Percentiles rank a stretch among this genome's conserved stretches.
These are phyloP conservation scores for Coturnix japonica DNA, from an alignment of 2,113 vertebrate species.

Conservation along the genomic window DNA sequence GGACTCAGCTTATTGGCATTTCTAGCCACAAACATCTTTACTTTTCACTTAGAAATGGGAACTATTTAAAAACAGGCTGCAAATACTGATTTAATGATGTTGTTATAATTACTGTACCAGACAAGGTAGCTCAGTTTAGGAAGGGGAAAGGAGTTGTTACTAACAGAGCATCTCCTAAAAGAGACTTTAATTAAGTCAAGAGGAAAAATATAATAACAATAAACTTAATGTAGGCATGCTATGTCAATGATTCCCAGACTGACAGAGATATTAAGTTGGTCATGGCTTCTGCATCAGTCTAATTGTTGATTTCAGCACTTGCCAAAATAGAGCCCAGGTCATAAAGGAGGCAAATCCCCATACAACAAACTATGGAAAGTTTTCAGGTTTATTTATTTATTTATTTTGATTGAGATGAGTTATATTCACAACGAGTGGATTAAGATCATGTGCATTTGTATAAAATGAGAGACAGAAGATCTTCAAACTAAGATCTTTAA, in stretches of 20 bases:
- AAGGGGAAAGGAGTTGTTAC: conserved; percentile 29
- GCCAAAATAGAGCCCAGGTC: not conserved
- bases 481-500: not conserved
- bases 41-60: conserved; percentile 21
- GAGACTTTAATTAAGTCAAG: conserved; percentile 51
- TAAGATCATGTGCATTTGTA: not conserved
- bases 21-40: conserved; percentile 30
- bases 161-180: conserved; percentile 49
- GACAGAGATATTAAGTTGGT: not conserved
- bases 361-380: not conserved
- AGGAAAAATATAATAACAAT: conserved; percentile 36
- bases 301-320: conserved; percentile 21
- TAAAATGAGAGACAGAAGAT: not conserved
- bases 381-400: not conserved
- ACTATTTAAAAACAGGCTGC: conserved; percentile 39
- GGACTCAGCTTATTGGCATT: not conserved
- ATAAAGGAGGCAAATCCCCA: not conserved
- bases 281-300: not conserved
- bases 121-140: conserved; percentile 55
- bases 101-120: conserved; percentile 60
- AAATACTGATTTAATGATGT: conserved; percentile 46
- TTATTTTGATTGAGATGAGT: not conserved
- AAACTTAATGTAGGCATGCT: conserved; percentile 6
- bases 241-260: conserved; percentile 2
- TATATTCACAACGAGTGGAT: not conserved